Conservation (phyloP, 2,797 vertebrate genomes). For the Emydoidea blandingii region DNA sequence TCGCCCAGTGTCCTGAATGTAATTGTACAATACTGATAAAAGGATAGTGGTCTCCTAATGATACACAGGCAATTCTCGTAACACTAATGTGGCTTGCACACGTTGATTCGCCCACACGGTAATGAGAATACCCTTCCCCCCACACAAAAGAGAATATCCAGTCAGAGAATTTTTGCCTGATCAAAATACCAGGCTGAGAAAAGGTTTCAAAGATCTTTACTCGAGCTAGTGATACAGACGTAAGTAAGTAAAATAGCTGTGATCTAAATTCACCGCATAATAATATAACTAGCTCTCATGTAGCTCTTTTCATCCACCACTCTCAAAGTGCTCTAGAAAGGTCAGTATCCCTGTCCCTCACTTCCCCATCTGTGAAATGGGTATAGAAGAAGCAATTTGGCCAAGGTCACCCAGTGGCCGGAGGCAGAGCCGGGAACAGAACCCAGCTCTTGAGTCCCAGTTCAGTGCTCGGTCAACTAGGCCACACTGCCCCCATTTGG, state of each 20-base stretch:
- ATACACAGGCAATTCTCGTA: background rate
- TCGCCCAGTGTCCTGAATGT: background rate
- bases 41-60: background rate
- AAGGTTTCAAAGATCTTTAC: background rate
- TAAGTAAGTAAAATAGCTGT: background rate
- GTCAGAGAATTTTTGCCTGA: background rate
- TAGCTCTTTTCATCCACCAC: background rate
- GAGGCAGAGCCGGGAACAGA: background rate
- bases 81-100: background rate
- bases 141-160: background rate
- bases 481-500: background rate
- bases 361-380: background rate
- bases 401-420: background rate
- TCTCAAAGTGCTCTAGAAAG: background rate
- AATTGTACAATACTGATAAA: accelerated
- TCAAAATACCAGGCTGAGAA: background rate
- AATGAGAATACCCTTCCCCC: background rate
- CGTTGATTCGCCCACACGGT: accelerated
- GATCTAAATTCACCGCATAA: background rate
- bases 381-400: background rate
- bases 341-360: background rate
- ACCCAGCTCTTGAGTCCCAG: background rate
- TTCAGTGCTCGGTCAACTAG: background rate
- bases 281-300: background rate
- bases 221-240: background rate